Evolutionary conservation across 2,888 invertebrate species (phyloP).

Genomic region (Magallana nippona): DNA sequence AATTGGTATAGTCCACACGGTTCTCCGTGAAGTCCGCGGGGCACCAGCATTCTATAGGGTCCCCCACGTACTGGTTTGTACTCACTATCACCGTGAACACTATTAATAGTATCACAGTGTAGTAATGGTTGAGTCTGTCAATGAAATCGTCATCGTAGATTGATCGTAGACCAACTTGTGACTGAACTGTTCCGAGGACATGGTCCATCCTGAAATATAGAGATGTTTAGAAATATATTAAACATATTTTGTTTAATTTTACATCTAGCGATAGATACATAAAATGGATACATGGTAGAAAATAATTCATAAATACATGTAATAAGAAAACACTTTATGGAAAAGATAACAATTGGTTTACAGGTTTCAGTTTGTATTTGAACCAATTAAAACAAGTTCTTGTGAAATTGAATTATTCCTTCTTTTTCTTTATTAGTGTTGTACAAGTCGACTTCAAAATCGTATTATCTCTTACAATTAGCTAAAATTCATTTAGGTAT

Average conservation of each 20-base stretch:
- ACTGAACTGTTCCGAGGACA: conserved; percentile 59
- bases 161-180: conserved; percentile 56
- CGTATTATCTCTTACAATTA: not conserved
- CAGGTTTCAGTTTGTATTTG: too few species aligned
- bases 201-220: conserved; percentile 61
- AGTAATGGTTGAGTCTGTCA: conserved; percentile 64
- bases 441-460: not conserved
- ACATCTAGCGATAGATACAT: not conserved
- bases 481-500: not conserved
- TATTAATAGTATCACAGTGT: conserved; percentile 61
- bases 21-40: conserved; percentile 68
- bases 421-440: too few species aligned
- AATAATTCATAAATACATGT: too few species aligned
- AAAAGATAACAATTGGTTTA: too few species aligned
- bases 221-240: not conserved
- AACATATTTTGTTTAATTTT: not conserved
- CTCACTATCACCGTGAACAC: conserved; percentile 64
- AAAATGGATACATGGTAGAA: too few species aligned
- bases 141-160: conserved; percentile 61
- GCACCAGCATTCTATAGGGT: conserved; percentile 73
- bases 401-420: too few species aligned
- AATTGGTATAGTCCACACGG: conserved; percentile 63
- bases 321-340: too few species aligned
- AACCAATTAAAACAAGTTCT: too few species aligned
- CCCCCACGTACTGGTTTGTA: conserved; percentile 67